Base-by-base conservation (phyloP, 2,888 invertebrate species). In the Morpho helenor region DNA sequence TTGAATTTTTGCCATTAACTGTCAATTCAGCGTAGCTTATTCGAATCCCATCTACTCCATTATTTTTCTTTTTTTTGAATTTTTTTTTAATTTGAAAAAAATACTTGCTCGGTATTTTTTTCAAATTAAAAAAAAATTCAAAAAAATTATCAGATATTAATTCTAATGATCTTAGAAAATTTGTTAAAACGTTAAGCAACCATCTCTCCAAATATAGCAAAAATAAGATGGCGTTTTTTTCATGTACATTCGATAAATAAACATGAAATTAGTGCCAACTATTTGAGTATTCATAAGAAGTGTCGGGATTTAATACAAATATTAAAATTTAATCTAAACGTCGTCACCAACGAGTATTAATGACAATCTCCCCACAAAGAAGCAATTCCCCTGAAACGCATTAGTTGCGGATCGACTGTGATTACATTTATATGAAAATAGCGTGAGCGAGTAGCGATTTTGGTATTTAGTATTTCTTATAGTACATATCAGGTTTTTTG, bases 311-410 rank as follows among this genome's bases (percentile, higher is more conserved):
- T 85, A 84, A 85, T 85, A 75, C 79, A 78, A 82, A 82, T 84
- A 86, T 86, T 82, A 87, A 85, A 85, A 79, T 84, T 85, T 85
- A 85, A 87, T 85, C 76, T 72, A 73, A 77, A 75, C 66, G 84
- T 84, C 86, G 80, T 76, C 82, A 73, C 71, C 81, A 80, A 82
- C 84, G 70, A 82, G 80, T 83, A 84, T 85, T 85, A 87, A 87
- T 84, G 86, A 84, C 79, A 70, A 78, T 70, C 75, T 77, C 84
- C 85, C 84, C 83, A 77, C 83, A 83, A 82, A 85, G 83, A 84
- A 75, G 79, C 68, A 77, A 84, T 82, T 87, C 87, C 86, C 86
- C 72, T 75, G 82, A 72, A 87, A 81, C 84, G 77, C 85, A 87
- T 87, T 87, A 87, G 82, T 78, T 69, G 70, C 73, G 63, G 59